Evolutionary conservation across 1,140 invertebrate genomes (phyloP).

Genomic region (Charaxes varanes): DNA sequence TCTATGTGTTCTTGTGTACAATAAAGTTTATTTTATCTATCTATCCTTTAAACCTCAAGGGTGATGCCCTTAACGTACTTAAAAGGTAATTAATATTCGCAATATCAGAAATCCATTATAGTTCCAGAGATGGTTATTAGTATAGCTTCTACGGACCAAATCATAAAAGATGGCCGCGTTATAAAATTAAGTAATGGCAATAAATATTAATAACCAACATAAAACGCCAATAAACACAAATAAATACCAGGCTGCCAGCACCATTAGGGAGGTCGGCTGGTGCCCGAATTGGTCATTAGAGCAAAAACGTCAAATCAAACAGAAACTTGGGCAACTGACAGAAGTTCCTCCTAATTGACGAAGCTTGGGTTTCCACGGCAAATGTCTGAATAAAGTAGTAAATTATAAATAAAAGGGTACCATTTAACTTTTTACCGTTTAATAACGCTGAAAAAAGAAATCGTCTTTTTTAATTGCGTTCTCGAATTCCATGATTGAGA

Average conservation of each 20-base stretch:
- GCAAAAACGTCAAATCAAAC: slow-evolving; percentile 60
- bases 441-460: slow-evolving; percentile 15
- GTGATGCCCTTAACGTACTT: too few species aligned
- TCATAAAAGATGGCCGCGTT: slow-evolving; percentile 4
- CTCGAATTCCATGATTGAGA: too few species aligned
- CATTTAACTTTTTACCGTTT: slow-evolving; percentile 19
- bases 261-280: slow-evolving; percentile 33
- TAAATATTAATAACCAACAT: slow-evolving; percentile 38
- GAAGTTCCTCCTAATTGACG: slow-evolving; percentile 49
- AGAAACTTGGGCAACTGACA: slow-evolving; percentile 40
- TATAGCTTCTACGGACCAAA: slow-evolving; percentile 2
- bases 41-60: too few species aligned
- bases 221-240: slow-evolving; percentile 42
- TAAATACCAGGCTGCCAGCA: slow-evolving; percentile 26
- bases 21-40: too few species aligned
- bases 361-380: slow-evolving; percentile 4
- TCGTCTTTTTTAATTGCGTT: slow-evolving; percentile 13
- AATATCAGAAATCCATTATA: too few species aligned
- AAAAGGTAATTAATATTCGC: too few species aligned
- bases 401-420: slow-evolving; percentile 22
- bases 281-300: slow-evolving; percentile 50
- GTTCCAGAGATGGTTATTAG: too few species aligned
- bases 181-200: slow-evolving; percentile 12
- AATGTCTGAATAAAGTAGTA: slow-evolving; percentile 18
- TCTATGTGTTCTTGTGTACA: too few species aligned